Evolutionary conservation across 2,797 vertebrate species (phyloP).

Genomic region (Caiman crocodilus): DNA sequence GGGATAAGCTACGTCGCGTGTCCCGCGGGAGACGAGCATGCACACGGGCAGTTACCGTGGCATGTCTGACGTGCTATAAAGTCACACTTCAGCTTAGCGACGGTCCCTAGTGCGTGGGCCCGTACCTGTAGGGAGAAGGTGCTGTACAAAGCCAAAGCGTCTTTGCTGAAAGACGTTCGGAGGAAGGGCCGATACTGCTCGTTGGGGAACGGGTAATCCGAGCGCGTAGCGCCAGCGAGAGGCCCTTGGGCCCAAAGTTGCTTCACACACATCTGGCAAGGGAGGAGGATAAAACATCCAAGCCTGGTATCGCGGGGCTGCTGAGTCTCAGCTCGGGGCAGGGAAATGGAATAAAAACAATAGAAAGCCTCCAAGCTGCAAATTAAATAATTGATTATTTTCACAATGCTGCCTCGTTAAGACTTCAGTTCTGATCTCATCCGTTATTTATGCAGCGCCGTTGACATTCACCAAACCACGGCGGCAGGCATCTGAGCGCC

Average conservation of each 20-base stretch:
- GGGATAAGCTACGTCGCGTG: no score
- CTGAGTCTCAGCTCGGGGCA: accelerated
- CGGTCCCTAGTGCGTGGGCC: neutral
- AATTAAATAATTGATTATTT: neutral
- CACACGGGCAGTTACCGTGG: no score
- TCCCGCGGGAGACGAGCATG: no score
- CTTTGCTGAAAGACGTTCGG: neutral
- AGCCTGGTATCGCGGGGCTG: neutral
- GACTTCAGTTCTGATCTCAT: neutral
- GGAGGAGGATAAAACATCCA: no score
- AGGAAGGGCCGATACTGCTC: neutral
- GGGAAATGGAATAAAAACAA: neutral
- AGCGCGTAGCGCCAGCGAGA: no score
- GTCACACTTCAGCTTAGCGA: no score
- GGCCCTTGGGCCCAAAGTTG: no score
- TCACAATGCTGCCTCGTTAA: neutral
- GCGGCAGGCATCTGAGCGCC: accelerated
- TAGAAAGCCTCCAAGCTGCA: neutral
- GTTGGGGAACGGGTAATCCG: no score
- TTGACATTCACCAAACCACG: accelerated
- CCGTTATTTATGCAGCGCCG: neutral
- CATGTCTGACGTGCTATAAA: no score
- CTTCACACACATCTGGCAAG: no score
- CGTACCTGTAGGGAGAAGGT: accelerated
- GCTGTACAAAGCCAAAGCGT: neutral